Conservation (phyloP, 2,888 invertebrate genomes). For the Caenorhabditis sp. region DNA sequence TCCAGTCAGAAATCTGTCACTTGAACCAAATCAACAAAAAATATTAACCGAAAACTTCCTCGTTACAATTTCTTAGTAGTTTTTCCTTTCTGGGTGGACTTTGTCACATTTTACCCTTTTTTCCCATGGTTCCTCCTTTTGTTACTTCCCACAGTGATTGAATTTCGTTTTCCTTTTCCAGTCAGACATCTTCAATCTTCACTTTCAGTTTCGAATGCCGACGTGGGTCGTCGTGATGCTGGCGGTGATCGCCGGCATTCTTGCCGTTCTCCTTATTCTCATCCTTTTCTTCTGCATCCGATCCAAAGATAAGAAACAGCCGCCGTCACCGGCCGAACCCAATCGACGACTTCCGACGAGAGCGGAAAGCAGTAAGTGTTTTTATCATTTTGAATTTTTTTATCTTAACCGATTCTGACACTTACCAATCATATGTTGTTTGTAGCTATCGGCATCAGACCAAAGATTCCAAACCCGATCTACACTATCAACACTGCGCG, state of each 20-base stretch:
- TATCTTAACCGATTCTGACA: too few species aligned
- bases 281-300: slow-evolving; percentile 60
- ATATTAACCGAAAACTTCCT: neutral
- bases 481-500: slow-evolving; percentile 65
- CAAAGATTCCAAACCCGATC: slow-evolving; percentile 70
- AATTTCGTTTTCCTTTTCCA: neutral
- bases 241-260: slow-evolving; percentile 64
- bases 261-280: slow-evolving; percentile 60
- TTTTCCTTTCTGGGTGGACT: neutral
- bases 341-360: slow-evolving; percentile 53
- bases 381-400: too few species aligned
- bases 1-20: too few species aligned
- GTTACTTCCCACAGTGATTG: slow-evolving; percentile 16
- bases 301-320: slow-evolving; percentile 60
- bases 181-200: slow-evolving; percentile 20
- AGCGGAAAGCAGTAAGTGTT: slow-evolving; percentile 57
- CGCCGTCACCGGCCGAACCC: slow-evolving; percentile 61
- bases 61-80: neutral
- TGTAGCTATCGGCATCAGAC: slow-evolving; percentile 65
- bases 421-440: neutral
- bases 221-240: slow-evolving; percentile 64
- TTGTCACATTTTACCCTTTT: neutral
- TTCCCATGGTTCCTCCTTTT: neutral
- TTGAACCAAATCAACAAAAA: too few species aligned
- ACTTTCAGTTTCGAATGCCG: slow-evolving; percentile 65